Percentiles rank a stretch among this genome's conserved stretches.
Conservation (phyloP, 2,797 vertebrate genomes). For the Clarias laeviceps region DNA sequence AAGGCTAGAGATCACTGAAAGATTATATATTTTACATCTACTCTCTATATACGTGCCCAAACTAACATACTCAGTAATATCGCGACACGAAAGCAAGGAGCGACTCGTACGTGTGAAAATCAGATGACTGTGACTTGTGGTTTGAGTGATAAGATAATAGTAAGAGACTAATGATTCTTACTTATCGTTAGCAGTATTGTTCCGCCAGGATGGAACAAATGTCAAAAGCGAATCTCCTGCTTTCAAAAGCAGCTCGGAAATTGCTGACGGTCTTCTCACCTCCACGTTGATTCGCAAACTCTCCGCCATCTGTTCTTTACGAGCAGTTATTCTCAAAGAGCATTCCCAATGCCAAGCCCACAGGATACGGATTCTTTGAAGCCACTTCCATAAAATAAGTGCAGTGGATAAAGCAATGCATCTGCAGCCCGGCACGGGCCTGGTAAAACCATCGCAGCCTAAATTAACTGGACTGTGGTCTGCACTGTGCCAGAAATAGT, state of each 20-base stretch:
- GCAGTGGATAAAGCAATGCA: slow-evolving; percentile 32
- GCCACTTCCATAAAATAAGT: slow-evolving; percentile 29
- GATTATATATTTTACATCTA: slow-evolving; percentile 10
- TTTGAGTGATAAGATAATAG: slow-evolving; percentile 1
- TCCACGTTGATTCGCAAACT: slow-evolving; percentile 26
- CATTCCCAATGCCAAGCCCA: background rate
- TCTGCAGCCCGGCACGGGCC: slow-evolving; percentile 35
- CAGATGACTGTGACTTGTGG: background rate
- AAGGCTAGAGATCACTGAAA: slow-evolving; percentile 14
- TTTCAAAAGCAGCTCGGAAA: slow-evolving; percentile 30
- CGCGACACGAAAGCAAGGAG: background rate
- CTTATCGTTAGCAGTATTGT: background rate
- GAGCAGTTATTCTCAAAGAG: slow-evolving; percentile 17
- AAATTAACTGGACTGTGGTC: slow-evolving; percentile 53
- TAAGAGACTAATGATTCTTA: background rate
- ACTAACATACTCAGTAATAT: slow-evolving; percentile 24
- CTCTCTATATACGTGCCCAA: background rate
- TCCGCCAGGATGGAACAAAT: background rate
- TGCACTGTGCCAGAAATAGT: slow-evolving; percentile 44
- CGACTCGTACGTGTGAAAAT: slow-evolving; percentile 10
- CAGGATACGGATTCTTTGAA: slow-evolving; percentile 22
- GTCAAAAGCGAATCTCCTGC: background rate
- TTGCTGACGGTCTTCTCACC: slow-evolving; percentile 37
- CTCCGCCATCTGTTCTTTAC: slow-evolving; percentile 36
- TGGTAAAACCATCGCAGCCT: slow-evolving; percentile 50